Base-by-base conservation (phyloP, 2,113 vertebrate species). In the Oryzias curvinotus region DNA sequence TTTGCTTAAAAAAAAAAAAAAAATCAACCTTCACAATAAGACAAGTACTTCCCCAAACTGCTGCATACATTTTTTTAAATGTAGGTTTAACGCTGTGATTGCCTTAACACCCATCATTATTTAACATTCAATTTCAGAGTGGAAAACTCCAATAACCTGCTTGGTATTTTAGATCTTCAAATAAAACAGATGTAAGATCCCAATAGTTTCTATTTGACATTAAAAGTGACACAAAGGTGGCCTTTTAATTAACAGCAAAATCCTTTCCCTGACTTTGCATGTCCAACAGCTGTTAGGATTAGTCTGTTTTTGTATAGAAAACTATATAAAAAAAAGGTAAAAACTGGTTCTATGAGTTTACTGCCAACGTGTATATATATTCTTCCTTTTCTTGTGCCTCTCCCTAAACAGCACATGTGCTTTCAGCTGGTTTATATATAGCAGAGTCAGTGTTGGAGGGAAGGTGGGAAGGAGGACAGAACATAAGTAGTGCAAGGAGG, bases 361-460 rank as follows among this genome's bases (percentile, higher is more conserved):
- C 30, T 8, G 3, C 10, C 36, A 10, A 12, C 0, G 1, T 36
- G 8, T 2, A 36, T 36, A 36, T 25, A 0, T 28, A 2, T 8
- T 13, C 52, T 50, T 65, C 51, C 26, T 46, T 14, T 52, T 21
- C 41, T 49, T 52, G 41, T 3, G 25, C 43, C 21, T 57, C 17
- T 42, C 19, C 44, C 59, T 17, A 1, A 73, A 62, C 15, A 59
- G 0, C 43, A 30, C 44, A 1, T 4, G 7, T 62, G 64, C 61
- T 53, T 44, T 78, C 17, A 45, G 48, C 30, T 16, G 5, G 0
- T 51, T 71, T 80, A 82, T 66, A 73, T 84, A 80, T 65, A 69
- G 74, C 57, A 55, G 36, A 28, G 1, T 49, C n/a, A 0, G 62
- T 46, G 57, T 73, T 23, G 56, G 36, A 74, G 55, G 63, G 57